Evolutionary conservation across 2,888 invertebrate species (phyloP).

Genomic region (Oligia fasciuncula): DNA sequence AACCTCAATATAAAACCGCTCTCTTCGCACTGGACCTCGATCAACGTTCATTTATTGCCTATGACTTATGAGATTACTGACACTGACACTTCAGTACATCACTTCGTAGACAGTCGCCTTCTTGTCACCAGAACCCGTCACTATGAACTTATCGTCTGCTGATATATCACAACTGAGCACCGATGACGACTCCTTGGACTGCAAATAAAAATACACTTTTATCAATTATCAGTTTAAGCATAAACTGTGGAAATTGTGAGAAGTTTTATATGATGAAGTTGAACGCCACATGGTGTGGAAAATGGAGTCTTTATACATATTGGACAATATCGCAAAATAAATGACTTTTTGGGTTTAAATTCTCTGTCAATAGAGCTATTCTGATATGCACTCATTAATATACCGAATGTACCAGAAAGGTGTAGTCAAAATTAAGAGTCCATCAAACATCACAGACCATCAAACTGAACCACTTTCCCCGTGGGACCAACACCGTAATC

Average conservation of each 20-base stretch:
- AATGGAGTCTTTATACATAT: not conserved
- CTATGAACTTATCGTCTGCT: constrained; percentile 99
- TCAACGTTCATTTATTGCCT: constrained; percentile 69
- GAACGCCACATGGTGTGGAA: not conserved
- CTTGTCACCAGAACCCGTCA: constrained; percentile 99
- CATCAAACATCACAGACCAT: no score
- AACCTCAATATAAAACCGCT: constrained; percentile 66
- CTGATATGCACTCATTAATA: not conserved
- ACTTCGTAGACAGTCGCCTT: constrained; percentile 99
- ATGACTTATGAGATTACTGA: constrained; percentile 70
- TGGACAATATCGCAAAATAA: not conserved
- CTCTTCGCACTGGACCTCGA: constrained; percentile 74
- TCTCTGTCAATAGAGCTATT: not conserved
- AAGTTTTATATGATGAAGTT: not conserved
- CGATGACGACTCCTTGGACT: constrained; percentile 99
- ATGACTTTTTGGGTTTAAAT: not conserved
- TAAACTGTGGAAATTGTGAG: constrained; percentile 14
- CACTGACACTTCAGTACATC: constrained; percentile 91
- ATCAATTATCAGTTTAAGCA: not conserved
- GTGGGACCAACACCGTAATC: no score
- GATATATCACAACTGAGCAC: constrained; percentile 99
- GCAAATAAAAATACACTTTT: constrained; percentile 76
- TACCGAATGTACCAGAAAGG: not conserved
- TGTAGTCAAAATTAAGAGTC: not conserved
- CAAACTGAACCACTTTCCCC: no score